Evolutionary conservation across 1,140 invertebrate species (phyloP).

Genomic region (Papilio xuthus): DNA sequence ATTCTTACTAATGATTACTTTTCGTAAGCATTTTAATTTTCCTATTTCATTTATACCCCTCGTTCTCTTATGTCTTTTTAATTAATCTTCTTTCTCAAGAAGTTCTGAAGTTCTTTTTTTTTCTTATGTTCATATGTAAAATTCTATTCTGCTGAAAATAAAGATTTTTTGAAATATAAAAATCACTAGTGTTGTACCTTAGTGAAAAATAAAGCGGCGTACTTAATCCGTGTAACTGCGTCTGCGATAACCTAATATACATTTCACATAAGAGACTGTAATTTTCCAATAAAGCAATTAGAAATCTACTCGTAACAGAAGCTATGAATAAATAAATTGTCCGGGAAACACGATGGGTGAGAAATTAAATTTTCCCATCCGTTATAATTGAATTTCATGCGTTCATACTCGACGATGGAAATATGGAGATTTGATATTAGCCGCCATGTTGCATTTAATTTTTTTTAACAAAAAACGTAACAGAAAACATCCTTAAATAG

Average conservation of each 20-base stretch:
- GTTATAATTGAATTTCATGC: conserved; percentile 34
- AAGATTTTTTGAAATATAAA: no score
- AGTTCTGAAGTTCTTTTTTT: no score
- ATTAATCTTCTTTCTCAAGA: no score
- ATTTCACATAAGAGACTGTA: conserved; percentile 17
- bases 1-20: conserved; percentile 1
- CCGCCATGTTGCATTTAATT: background rate
- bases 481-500: background rate
- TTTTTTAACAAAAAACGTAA: background rate
- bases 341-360: conserved; percentile 29
- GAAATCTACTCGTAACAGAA: conserved; percentile 25
- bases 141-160: no score
- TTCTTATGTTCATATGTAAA: no score
- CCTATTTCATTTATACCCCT: background rate
- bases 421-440: conserved; percentile 18
- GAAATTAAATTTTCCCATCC: conserved; percentile 36
- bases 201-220: no score
- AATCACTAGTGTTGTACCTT: no score
- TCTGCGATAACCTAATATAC: background rate
- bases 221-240: no score
- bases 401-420: conserved; percentile 13
- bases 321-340: conserved; percentile 26
- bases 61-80: background rate
- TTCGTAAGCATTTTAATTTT: background rate
- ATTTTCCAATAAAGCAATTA: conserved; percentile 33